Conservation (phyloP, 2,797 vertebrate species). For the Hephaestus fuliginosus region DNA sequence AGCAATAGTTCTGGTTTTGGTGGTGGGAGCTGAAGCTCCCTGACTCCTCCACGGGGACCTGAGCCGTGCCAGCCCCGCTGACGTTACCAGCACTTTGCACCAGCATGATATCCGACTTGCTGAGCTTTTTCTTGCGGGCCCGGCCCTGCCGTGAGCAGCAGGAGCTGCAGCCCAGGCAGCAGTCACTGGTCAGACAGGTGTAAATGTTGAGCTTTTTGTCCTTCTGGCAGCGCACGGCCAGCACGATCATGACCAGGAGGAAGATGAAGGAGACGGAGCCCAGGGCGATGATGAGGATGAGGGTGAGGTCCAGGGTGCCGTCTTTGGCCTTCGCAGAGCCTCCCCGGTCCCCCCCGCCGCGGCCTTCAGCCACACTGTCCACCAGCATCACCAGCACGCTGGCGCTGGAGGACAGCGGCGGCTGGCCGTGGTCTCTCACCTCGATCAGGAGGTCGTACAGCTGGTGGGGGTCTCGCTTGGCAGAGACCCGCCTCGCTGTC, state of each 20-base stretch:
- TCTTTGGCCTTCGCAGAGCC: constrained; percentile 87
- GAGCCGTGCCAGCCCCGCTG: constrained; percentile 85
- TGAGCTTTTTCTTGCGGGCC: constrained; percentile 96
- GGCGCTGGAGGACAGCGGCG: constrained; percentile 94
- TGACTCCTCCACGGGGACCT: constrained; percentile 92
- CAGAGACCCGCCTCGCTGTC: constrained; percentile 90
- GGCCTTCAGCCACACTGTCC: constrained; percentile 89
- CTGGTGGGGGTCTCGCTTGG: constrained; percentile 92
- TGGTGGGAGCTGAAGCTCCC: constrained; percentile 93
- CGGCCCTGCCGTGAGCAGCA: constrained; percentile 92
- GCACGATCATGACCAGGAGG: constrained; percentile 97
- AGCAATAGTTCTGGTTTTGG: constrained; percentile 98
- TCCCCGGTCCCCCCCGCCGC: constrained; percentile 74
- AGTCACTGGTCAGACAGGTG: constrained; percentile 93
- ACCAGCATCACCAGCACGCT: constrained; percentile 91
- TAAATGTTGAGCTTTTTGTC: constrained; percentile 97
- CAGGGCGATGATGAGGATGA: constrained; percentile 97
- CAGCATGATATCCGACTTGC: constrained; percentile 98
- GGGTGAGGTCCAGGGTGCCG: constrained; percentile 92
- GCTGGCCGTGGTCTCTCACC: constrained; percentile 96
- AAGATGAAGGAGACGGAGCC: constrained; percentile 97
- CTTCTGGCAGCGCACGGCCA: constrained; percentile 97
- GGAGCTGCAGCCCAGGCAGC: constrained; percentile 91
- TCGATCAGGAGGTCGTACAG: constrained; percentile 94
- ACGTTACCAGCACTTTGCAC: constrained; percentile 92